Conservation (phyloP, 2,113 vertebrate genomes). For the Atractosteus spatula region DNA sequence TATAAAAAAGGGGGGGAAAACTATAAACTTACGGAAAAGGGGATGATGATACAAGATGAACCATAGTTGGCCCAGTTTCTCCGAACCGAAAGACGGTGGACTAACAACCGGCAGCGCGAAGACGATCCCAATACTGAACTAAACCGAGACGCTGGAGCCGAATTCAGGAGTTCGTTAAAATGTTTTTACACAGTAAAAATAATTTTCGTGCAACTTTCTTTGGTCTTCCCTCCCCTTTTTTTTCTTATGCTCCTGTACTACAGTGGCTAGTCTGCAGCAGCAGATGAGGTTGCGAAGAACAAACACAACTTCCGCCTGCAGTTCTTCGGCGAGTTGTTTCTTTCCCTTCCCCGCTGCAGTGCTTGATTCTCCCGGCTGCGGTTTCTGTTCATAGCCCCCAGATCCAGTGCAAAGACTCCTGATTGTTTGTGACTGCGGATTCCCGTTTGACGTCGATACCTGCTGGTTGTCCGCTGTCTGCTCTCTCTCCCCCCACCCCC, state of each 20-base stretch:
- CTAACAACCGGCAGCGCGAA: neutral
- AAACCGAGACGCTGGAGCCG: neutral
- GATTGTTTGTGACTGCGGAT: neutral
- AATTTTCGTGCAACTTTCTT: neutral
- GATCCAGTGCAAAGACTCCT: neutral
- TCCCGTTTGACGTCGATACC: constrained; percentile 4
- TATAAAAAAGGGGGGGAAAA: no score
- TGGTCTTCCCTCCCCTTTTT: neutral
- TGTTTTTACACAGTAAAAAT: neutral
- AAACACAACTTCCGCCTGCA: constrained; percentile 22
- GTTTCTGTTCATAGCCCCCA: neutral
- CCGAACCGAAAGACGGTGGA: no score
- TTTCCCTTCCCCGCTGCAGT: neutral
- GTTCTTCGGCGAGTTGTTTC: neutral
- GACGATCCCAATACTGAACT: neutral
- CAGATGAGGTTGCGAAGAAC: neutral
- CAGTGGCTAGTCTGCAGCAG: neutral
- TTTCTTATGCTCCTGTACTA: neutral
- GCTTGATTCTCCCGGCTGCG: no score
- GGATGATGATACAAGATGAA: no score
- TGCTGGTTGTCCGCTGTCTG: neutral
- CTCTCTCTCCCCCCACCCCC: neutral
- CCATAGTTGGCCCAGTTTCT: no score
- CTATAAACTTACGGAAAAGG: no score
- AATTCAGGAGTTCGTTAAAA: neutral